These are phyloP conservation scores for Lagopus muta DNA, from an alignment of 2,113 vertebrate species.

Conservation along the genomic window DNA sequence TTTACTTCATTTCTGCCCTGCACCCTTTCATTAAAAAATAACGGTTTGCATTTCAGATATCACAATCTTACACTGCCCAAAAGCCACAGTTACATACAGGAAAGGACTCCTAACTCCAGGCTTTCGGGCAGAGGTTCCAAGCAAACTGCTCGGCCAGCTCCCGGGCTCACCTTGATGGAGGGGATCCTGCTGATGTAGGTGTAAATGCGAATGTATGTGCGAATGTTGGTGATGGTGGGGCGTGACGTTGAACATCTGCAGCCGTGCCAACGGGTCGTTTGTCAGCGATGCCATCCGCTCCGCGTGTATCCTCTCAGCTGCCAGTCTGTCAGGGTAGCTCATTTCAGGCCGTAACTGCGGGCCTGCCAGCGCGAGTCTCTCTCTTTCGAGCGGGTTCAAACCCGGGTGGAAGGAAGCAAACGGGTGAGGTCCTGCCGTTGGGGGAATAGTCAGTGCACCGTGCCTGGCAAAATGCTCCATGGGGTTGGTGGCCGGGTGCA, in stretches of 20 bases:
- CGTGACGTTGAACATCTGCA: conserved; percentile 99
- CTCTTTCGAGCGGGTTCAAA: conserved; percentile 93
- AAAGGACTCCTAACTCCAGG: fast-evolving
- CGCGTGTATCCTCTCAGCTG: conserved; percentile 93
- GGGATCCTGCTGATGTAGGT: conserved; percentile 98
- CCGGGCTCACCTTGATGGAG: conserved; percentile 93
- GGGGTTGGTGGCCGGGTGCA: conserved; percentile 95
- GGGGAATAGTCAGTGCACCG: conserved; percentile 92
- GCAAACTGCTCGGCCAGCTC: fast-evolving
- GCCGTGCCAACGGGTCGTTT: conserved; percentile 93
- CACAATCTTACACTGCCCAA: background rate
- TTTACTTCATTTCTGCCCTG: background rate
- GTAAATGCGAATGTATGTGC: conserved; percentile 98
- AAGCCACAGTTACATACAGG: fast-evolving
- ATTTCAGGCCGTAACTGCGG: conserved; percentile 95
- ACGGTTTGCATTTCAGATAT: background rate
- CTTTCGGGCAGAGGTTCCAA: fast-evolving
- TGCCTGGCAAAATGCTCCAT: conserved; percentile 99
- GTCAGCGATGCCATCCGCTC: conserved; percentile 96
- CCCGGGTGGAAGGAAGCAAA: conserved; percentile 96
- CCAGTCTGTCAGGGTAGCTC: conserved; percentile 96
- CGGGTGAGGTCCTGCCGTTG: conserved; percentile 90
- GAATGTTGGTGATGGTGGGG: conserved; percentile 99
- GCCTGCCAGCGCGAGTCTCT: conserved; percentile 92
- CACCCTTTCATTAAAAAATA: background rate